Base-by-base conservation (phyloP, 37 sponge, comb jelly and placozoan genomes). In the Ianthella basta region DNA sequence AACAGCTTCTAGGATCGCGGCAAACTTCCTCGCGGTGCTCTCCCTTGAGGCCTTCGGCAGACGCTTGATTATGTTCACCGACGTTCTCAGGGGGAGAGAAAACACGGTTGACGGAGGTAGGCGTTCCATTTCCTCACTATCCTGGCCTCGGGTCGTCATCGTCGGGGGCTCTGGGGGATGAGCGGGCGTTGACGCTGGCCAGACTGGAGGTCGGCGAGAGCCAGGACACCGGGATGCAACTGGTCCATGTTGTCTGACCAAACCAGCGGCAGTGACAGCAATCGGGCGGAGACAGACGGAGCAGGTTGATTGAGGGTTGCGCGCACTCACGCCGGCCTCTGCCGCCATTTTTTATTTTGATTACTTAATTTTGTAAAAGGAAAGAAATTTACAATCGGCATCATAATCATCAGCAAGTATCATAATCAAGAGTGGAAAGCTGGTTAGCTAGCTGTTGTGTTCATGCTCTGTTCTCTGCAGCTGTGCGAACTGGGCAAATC, bases 171-270 rank as follows among this genome's bases (percentile, higher is more conserved):
- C 15, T 18, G 59, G 59, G 18, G 59, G 59, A 18, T 57, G n/a
- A n/a, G n/a, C n/a, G n/a, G n/a, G 18, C 59, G 59, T 20, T 57
- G 59, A 57, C 59, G 59, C 59, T 57, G 59, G 18, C 59, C 59
- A 57, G 15, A 57, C 59, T 57, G 59, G 59, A 20, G 78, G 78
- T 38, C 34, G 78, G 78, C 50, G 78, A 37, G 78, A 75, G 44
- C 39, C 78, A 15, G 18, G 78, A 41, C 78, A 75, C 10, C 50
- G 16, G 16, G 78, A 15, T 25, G 50, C 20, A 37, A 75, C 50
- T 32, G 78, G 78, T 36, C 78, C 78, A 75, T 75, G 78, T 32
- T 39, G 50, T 39, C 78, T 32, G 34, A 75, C 50, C 20, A 75
- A 23, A 18, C 78, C 78, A 38, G 50, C 50, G 50, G 39, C n/a